Percentiles rank a stretch among this genome's conserved stretches.
These are phyloP conservation scores for Pterocles burchelli DNA, from an alignment of 2,113 vertebrate genomes.

Conservation along the genomic window DNA sequence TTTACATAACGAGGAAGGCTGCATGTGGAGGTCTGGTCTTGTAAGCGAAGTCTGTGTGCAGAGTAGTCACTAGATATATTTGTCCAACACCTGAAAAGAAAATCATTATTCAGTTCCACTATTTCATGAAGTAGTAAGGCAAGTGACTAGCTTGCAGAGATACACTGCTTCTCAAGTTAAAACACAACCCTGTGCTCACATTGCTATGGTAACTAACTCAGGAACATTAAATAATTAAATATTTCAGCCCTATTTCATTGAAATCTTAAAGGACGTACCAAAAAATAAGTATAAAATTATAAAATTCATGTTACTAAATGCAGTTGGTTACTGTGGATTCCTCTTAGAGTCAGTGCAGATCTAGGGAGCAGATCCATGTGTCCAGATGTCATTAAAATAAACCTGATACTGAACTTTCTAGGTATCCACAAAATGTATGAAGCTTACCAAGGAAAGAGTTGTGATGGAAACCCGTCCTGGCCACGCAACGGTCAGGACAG, in stretches of 20 bases:
- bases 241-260: background rate
- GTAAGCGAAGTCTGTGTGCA: background rate
- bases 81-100: background rate
- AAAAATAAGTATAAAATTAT: background rate
- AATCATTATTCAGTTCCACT: background rate
- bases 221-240: background rate
- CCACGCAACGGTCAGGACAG: background rate
- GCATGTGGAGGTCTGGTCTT: background rate
- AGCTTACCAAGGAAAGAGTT: background rate
- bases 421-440: background rate
- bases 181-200: background rate
- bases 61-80: background rate
- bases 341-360: background rate
- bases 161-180: background rate
- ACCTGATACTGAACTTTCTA: background rate
- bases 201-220: constrained; percentile 7
- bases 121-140: background rate
- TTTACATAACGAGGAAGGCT: background rate
- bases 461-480: background rate
- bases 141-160: background rate
- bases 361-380: background rate
- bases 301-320: background rate
- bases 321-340: background rate
- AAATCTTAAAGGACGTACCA: background rate
- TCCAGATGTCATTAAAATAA: background rate